Evolutionary conservation across 2,797 vertebrate genomes (phyloP).

Genomic region (Pseudochirops corinnae): DNA sequence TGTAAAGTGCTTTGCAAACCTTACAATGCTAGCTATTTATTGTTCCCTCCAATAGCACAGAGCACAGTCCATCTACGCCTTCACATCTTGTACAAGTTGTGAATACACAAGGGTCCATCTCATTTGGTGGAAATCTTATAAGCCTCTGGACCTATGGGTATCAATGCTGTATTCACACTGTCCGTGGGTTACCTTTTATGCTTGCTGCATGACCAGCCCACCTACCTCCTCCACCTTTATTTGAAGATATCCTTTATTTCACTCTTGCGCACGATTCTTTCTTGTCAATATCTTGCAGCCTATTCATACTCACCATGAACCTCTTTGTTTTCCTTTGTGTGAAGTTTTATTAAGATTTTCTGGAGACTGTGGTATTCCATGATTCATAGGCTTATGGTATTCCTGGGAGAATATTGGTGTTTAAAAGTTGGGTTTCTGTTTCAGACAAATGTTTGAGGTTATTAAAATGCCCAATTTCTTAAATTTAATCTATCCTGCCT

Average conservation of each 20-base stretch:
- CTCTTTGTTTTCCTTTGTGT: neutral
- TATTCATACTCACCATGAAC: neutral
- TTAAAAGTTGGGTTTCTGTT: neutral
- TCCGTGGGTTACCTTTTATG: neutral
- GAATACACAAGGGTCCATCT: neutral
- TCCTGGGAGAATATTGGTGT: neutral
- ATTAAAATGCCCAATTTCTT: neutral
- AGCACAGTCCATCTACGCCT: neutral
- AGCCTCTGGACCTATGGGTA: neutral
- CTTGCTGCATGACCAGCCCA: neutral
- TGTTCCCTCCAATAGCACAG: neutral
- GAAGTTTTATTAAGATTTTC: neutral
- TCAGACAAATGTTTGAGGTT: neutral
- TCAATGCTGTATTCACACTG: neutral
- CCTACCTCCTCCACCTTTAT: neutral
- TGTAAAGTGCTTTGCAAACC: neutral
- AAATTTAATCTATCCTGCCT: neutral
- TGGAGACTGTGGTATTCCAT: neutral
- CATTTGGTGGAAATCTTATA: neutral
- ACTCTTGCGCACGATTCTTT: neutral
- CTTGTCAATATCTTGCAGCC: neutral
- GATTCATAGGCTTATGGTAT: neutral
- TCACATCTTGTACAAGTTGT: neutral
- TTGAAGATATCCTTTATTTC: neutral
- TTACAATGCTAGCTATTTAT: neutral